A percentile compares a stretch with the other conserved stretches of the same genome.
Evolutionary conservation across 2,888 invertebrate genomes (phyloP).

Genomic region (Sinohyriopsis cumingii): DNA sequence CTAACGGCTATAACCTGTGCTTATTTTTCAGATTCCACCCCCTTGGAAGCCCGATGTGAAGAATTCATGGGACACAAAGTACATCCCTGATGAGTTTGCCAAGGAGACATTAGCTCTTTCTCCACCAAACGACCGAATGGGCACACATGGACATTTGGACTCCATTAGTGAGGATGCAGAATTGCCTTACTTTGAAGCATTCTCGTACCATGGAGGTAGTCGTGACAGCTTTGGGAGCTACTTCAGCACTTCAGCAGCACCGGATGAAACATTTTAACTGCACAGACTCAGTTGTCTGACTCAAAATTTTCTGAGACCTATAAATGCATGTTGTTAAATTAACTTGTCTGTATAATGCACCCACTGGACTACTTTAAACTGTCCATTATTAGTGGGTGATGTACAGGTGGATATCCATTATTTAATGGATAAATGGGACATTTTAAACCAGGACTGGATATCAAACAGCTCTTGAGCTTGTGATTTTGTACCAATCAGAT

Average conservation of each 20-base stretch:
- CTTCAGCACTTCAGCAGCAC: constrained; percentile 47
- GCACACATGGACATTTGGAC: constrained; percentile 41
- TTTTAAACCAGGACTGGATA: too few species aligned
- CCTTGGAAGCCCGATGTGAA: constrained; percentile 80
- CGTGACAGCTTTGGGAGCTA: constrained; percentile 62
- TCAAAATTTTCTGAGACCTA: too few species aligned
- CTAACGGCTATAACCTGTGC: too few species aligned
- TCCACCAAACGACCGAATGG: constrained; percentile 78
- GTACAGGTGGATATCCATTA: too few species aligned
- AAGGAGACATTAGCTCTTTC: constrained; percentile 93
- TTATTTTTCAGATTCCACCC: constrained; percentile 82
- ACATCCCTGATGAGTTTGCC: constrained; percentile 71
- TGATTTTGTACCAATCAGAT: too few species aligned
- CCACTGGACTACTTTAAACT: too few species aligned
- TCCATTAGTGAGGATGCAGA: constrained; percentile 77
- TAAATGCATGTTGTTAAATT: too few species aligned
- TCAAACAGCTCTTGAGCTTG: too few species aligned
- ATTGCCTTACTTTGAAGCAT: constrained; percentile 82
- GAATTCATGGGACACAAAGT: constrained; percentile 86
- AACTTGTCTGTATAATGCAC: too few species aligned
- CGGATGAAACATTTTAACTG: constrained; percentile 29
- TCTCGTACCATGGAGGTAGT: constrained; percentile 78
- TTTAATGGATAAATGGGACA: too few species aligned
- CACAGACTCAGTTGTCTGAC: background rate
- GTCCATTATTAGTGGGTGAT: too few species aligned